phyloP scores from a whole-genome alignment of 2,113 vertebrate species.

The Chrysemys picta region DNA sequence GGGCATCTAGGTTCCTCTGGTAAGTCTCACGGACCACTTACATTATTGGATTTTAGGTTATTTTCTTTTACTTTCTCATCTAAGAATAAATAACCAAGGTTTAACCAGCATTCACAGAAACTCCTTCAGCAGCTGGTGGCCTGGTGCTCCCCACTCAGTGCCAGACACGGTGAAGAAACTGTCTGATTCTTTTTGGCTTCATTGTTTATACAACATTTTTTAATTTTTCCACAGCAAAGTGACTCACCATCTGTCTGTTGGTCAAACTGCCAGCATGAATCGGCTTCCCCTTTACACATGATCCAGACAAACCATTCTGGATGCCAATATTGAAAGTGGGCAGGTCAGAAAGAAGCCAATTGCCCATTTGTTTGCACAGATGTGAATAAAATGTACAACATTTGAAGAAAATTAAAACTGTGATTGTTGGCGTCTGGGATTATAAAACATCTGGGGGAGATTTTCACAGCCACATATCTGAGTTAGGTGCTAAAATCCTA shows the following conservation, averaged over 20 bases:
- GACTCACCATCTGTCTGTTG: not conserved
- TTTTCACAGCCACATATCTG: accelerated
- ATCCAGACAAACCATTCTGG: not conserved
- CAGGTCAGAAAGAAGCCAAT: not conserved
- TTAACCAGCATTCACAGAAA: not conserved
- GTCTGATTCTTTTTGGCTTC: not conserved
- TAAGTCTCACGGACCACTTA: not conserved
- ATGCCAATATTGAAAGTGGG: not conserved
- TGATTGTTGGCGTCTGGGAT: not conserved
- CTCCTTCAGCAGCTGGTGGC: not conserved
- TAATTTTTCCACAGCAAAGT: not conserved
- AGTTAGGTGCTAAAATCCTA: not conserved
- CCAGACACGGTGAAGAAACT: not conserved
- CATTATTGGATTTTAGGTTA: not conserved
- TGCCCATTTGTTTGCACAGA: constrained; percentile 59
- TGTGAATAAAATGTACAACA: constrained; percentile 28
- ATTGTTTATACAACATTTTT: not conserved
- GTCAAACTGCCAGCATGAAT: not conserved
- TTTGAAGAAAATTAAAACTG: constrained; percentile 27
- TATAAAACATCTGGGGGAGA: not conserved
- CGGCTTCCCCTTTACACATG: not conserved
- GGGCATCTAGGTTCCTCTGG: accelerated
- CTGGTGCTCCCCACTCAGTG: not conserved
- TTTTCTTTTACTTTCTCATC: accelerated
- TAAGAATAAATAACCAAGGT: not conserved